Evolutionary conservation across 2,113 vertebrate species (phyloP).

Genomic region (Peromyscus maniculatus): DNA sequence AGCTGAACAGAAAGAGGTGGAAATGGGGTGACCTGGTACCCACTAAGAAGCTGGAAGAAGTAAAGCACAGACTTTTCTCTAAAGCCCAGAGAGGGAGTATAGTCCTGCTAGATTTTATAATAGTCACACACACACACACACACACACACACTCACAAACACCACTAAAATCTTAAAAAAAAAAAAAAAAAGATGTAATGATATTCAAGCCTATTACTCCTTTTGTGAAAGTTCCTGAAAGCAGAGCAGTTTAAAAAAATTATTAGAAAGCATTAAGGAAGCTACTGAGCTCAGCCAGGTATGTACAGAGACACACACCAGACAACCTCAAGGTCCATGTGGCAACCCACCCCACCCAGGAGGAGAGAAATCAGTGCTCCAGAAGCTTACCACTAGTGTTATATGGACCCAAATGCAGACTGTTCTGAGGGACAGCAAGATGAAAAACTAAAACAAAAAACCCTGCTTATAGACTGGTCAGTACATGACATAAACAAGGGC

Average conservation of each 20-base stretch:
- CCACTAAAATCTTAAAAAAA: background rate
- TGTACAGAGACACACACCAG: too few species aligned
- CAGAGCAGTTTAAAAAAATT: background rate
- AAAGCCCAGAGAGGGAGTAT: background rate
- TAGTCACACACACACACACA: background rate
- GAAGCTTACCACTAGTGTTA: too few species aligned
- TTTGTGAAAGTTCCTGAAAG: background rate
- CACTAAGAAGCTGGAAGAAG: too few species aligned
- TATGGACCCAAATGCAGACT: background rate
- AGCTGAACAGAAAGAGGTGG: background rate
- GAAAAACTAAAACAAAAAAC: background rate
- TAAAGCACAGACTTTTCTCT: background rate
- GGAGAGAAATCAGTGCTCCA: background rate
- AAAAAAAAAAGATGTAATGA: background rate
- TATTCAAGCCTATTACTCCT: background rate
- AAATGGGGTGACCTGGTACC: background rate
- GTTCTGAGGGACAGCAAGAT: background rate
- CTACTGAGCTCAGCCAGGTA: background rate
- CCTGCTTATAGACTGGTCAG: background rate
- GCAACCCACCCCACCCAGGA: background rate
- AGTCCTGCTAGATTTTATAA: background rate
- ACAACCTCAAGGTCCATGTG: background rate
- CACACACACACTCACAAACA: background rate
- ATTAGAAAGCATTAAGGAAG: background rate
- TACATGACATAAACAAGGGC: accelerated